Conservation (phyloP, 2,113 vertebrate genomes). For the Dicentrarchus labrax region DNA sequence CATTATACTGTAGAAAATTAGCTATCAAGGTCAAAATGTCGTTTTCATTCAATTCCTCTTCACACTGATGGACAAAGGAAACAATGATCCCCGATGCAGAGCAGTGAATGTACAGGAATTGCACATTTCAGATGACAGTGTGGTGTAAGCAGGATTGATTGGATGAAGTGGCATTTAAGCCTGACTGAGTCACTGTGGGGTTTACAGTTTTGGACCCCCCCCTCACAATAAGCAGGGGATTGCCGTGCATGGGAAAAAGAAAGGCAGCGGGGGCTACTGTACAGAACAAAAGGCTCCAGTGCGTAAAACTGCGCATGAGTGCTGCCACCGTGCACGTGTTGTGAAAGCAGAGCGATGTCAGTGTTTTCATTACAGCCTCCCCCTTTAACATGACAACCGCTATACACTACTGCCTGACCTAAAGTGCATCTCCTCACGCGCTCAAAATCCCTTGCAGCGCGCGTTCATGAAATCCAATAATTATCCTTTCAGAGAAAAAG, state of each 20-base stretch:
- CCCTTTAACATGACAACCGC: neutral
- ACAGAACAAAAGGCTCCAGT: constrained; percentile 74
- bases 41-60: neutral
- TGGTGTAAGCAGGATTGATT: neutral
- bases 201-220: constrained; percentile 42
- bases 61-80: constrained; percentile 1
- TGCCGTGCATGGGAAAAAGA: constrained; percentile 47
- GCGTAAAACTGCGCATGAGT: constrained; percentile 67
- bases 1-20: neutral
- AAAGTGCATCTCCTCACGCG: neutral
- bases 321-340: constrained; percentile 49
- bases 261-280: constrained; percentile 53
- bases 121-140: neutral
- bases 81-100: neutral
- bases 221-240: constrained; percentile 34
- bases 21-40: neutral
- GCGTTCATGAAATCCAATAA: neutral
- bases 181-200: constrained; percentile 62
- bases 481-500: neutral
- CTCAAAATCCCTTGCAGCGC: neutral
- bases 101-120: neutral
- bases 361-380: constrained; percentile 17
- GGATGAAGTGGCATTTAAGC: constrained; percentile 50
- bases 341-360: constrained; percentile 50
- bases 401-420: neutral